phyloP scores from a whole-genome alignment of 2,888 invertebrate species.

The Tridacna gigas region DNA sequence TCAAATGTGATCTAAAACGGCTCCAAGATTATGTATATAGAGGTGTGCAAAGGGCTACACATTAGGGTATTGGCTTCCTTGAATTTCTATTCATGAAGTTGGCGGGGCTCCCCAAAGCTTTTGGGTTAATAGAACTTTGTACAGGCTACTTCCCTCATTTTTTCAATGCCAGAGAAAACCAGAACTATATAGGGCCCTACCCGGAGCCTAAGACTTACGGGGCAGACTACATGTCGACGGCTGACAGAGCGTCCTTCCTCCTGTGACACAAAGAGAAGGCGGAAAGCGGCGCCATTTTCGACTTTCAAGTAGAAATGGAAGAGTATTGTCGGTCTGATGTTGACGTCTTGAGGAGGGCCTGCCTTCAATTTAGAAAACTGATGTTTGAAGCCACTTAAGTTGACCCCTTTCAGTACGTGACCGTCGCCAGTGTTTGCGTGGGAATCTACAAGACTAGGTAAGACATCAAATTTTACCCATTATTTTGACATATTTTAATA shows the following conservation, averaged over 20 bases:
- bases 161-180: conserved; percentile 55
- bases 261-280: conserved; percentile 17
- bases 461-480: no score
- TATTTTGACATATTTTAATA: no score
- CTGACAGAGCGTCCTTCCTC: conserved; percentile 33
- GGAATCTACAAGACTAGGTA: no score
- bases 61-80: conserved; percentile 45
- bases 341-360: conserved; percentile 39
- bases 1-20: not conserved
- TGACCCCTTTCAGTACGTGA: no score
- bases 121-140: conserved; percentile 50
- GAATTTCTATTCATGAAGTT: conserved; percentile 60
- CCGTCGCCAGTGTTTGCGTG: no score
- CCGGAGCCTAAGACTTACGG: conserved; percentile 46
- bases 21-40: conserved; percentile 50
- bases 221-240: conserved; percentile 7
- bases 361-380: no score
- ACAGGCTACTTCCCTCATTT: conserved; percentile 19
- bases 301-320: conserved; percentile 38
- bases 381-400: no score
- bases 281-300: not conserved
- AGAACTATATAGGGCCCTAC: conserved; percentile 47
- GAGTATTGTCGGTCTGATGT: conserved; percentile 46
- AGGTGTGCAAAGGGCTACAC: conserved; percentile 42
- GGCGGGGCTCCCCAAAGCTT: conserved; percentile 49